Percentiles rank a stretch among this genome's conserved stretches.
Conservation (phyloP, 1,140 invertebrate genomes). For the Procambarus clarkii region DNA sequence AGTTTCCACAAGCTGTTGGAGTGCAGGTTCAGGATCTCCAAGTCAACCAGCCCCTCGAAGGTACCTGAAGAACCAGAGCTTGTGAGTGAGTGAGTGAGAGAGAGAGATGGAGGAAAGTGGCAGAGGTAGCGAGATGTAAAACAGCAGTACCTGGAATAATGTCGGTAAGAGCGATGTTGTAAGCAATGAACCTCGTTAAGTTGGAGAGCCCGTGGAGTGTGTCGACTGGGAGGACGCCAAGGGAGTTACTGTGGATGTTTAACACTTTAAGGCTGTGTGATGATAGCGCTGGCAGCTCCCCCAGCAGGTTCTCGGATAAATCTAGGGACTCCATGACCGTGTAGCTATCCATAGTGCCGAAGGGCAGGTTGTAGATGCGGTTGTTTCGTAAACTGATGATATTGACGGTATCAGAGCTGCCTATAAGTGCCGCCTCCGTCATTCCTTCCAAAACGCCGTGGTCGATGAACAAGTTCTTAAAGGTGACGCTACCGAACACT, state of each 20-base stretch:
- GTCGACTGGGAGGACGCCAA: background rate
- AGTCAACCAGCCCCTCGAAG: background rate
- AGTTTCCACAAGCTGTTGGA: background rate
- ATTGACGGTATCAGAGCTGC: background rate
- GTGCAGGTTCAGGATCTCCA: background rate
- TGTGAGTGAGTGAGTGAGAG: background rate
- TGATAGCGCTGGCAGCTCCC: background rate
- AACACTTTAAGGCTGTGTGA: background rate
- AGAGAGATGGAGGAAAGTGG: conserved; percentile 16
- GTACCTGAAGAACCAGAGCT: background rate
- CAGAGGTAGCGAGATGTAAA: background rate
- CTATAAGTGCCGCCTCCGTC: background rate
- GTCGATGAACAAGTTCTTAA: background rate
- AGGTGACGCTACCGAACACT: background rate
- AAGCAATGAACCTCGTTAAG: background rate
- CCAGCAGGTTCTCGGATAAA: background rate
- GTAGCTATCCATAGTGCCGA: background rate
- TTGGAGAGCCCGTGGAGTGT: background rate
- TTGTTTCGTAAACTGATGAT: background rate
- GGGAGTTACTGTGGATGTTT: background rate
- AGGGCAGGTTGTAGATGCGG: background rate
- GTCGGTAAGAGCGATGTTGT: background rate
- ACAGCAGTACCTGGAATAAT: background rate
- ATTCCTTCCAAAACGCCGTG: background rate
- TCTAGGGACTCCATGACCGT: background rate